These are phyloP conservation scores for Sycophila texana DNA, from an alignment of 2,888 invertebrate species.

Conservation along the genomic window DNA sequence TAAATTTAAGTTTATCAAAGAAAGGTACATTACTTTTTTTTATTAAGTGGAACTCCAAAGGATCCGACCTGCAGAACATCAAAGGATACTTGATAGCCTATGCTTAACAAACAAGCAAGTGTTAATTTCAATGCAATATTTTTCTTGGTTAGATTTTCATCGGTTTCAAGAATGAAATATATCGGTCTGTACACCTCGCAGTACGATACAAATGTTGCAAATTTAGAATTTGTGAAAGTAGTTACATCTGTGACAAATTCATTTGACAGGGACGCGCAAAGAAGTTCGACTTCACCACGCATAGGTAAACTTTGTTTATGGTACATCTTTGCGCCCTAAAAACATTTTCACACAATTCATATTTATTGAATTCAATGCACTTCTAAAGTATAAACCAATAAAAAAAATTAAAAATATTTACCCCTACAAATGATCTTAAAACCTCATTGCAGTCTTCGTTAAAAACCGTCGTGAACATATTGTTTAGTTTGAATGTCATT, in stretches of 20 bases:
- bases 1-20: neutral
- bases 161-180: constrained; percentile 90
- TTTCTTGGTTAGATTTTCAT: constrained; percentile 89
- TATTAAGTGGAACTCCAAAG: constrained; percentile 89
- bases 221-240: constrained; percentile 89
- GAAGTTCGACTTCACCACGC: constrained; percentile 87
- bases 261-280: constrained; percentile 92
- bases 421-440: constrained; percentile 81
- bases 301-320: constrained; percentile 80
- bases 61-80: constrained; percentile 90
- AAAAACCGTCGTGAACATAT: constrained; percentile 84
- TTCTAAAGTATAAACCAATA: neutral
- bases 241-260: constrained; percentile 94
- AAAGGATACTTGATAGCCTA: constrained; percentile 92
- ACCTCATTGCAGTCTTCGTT: constrained; percentile 87
- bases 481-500: constrained; percentile 86
- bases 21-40: constrained; percentile 78
- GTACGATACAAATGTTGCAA: constrained; percentile 88
- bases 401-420: constrained; percentile 63
- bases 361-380: neutral
- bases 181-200: constrained; percentile 90
- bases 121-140: constrained; percentile 89
- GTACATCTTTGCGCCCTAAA: constrained; percentile 76
- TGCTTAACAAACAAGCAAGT: constrained; percentile 84
- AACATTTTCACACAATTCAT: neutral